phyloP scores from a whole-genome alignment of 1,140 invertebrate species.

The Himalopsyche phryganea region DNA sequence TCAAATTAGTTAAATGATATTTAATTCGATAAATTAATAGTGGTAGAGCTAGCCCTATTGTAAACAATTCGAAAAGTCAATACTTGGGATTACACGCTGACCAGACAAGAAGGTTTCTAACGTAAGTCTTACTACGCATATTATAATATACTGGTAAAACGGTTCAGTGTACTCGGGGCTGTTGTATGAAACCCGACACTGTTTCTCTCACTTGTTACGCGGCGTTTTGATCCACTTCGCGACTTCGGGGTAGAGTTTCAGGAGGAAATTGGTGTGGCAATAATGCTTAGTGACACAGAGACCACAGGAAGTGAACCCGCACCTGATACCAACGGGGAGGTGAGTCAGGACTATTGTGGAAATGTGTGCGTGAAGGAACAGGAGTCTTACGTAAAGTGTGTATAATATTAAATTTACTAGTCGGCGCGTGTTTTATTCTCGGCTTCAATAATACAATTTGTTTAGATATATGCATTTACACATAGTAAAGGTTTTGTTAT shows the following conservation, averaged over 20 bases:
- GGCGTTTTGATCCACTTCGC: background rate
- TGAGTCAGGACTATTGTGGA: constrained; percentile 4
- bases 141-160: no score
- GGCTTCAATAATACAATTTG: no score
- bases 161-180: constrained; percentile 14
- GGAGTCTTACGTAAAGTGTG: no score
- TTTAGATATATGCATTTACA: no score
- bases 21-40: no score
- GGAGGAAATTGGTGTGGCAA: constrained; percentile 1
- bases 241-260: background rate
- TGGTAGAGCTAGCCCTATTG: no score
- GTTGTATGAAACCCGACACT: constrained; percentile 11
- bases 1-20: no score
- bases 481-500: no score
- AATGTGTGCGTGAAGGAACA: no score
- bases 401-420: no score
- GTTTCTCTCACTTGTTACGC: background rate
- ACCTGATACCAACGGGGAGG: background rate
- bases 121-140: background rate
- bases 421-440: no score
- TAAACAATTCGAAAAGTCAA: background rate
- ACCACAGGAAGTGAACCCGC: background rate
- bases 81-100: no score
- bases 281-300: constrained; percentile 10
- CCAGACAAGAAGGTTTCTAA: background rate